These are phyloP conservation scores for Karalla daura DNA, from an alignment of 2,797 vertebrate genomes.

Conservation along the genomic window DNA sequence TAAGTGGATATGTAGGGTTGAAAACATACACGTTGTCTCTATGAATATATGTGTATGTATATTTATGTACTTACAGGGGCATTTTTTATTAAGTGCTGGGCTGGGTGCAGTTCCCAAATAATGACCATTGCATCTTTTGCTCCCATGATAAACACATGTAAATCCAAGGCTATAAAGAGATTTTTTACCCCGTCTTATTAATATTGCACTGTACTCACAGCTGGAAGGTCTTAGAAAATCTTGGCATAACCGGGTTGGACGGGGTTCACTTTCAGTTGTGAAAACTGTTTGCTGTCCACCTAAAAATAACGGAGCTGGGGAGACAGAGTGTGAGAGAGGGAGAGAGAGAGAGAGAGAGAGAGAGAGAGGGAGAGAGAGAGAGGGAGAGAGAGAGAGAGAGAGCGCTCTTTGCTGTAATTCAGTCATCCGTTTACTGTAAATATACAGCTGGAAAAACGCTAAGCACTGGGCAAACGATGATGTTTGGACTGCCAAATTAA, in stretches of 20 bases:
- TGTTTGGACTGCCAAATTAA: conserved; percentile 76
- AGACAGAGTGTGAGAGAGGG: conserved; percentile 4
- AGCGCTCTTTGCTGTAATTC: conserved; percentile 61
- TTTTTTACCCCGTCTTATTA: conserved; percentile 50
- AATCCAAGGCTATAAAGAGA: conserved; percentile 52
- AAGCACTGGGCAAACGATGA: conserved; percentile 53
- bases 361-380: conserved; percentile 7
- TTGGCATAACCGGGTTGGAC: conserved; percentile 42
- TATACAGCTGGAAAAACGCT: conserved; percentile 68
- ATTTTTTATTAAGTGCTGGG: conserved; percentile 3
- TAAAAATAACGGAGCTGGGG: conserved; percentile 67
- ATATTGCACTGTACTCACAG: conserved; percentile 53
- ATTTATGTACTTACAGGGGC: no score
- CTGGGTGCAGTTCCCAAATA: conserved; percentile 17
- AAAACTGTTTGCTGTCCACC: conserved; percentile 66
- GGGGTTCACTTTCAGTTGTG: conserved; percentile 62
- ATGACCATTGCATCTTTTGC: conserved; percentile 41
- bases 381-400: conserved; percentile 1
- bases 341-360: neutral
- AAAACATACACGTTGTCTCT: conserved; percentile 1
- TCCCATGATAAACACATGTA: conserved; percentile 45
- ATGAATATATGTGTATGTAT: no score
- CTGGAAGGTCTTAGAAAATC: conserved; percentile 65
- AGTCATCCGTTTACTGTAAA: conserved; percentile 75
- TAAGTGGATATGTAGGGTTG: neutral